Evolutionary conservation across 2,113 vertebrate genomes (phyloP).

Genomic region (Callospermophilus lateralis): DNA sequence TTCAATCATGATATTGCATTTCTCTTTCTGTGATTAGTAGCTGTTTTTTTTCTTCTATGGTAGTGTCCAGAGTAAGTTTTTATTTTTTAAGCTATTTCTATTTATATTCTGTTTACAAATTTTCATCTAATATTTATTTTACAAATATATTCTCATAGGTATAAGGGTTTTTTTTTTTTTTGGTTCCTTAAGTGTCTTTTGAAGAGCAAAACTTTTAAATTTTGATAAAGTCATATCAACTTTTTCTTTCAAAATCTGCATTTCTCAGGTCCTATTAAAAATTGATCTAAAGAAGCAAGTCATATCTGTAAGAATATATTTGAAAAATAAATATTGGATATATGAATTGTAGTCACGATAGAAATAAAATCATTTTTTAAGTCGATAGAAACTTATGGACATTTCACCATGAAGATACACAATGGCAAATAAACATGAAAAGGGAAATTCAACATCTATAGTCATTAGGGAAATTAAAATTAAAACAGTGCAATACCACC

Average conservation of each 20-base stretch:
- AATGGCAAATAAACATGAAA: neutral
- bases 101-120: neutral
- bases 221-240: too few species aligned
- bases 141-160: neutral
- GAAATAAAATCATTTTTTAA: neutral
- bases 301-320: neutral
- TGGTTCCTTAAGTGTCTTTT: too few species aligned
- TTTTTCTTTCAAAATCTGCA: too few species aligned
- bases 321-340: conserved; percentile 16
- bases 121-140: conserved; percentile 28
- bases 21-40: neutral
- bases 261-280: neutral
- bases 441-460: neutral
- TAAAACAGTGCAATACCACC: neutral
- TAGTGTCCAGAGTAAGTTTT: neutral
- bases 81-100: neutral
- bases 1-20: neutral
- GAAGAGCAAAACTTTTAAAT: too few species aligned
- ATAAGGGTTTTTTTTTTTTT: neutral
- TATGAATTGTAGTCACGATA: neutral
- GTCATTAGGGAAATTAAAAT: neutral
- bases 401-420: neutral
- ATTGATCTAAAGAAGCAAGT: neutral
- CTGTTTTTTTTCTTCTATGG: neutral
- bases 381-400: neutral